phyloP scores from a whole-genome alignment of 2,888 invertebrate genomes.

The Allacma fusca region DNA sequence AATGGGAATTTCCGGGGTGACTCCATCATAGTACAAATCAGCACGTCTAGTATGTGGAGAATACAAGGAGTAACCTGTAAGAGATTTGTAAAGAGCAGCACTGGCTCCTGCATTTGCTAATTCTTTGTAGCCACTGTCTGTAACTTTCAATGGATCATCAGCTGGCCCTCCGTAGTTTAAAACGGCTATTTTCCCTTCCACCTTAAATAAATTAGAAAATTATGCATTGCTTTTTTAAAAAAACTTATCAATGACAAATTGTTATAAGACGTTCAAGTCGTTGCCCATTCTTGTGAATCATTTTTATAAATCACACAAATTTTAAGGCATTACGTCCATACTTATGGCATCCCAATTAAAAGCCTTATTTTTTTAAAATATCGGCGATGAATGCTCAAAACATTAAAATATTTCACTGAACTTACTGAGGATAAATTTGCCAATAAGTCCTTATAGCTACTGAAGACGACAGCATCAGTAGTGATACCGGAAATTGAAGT shows the following conservation, averaged over 20 bases:
- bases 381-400: too few species aligned
- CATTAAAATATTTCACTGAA: background rate
- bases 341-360: too few species aligned
- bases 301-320: background rate
- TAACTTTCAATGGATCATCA: background rate
- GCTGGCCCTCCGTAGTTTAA: constrained; percentile 62
- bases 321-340: too few species aligned
- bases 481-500: constrained; percentile 63
- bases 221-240: background rate
- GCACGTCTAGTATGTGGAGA: constrained; percentile 65
- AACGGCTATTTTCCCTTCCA: constrained; percentile 66
- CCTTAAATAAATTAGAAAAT: constrained; percentile 54
- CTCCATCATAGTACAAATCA: constrained; percentile 57
- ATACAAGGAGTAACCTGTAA: constrained; percentile 65
- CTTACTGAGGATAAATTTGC: constrained; percentile 38
- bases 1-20: constrained; percentile 61
- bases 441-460: constrained; percentile 63
- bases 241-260: too few species aligned
- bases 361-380: too few species aligned
- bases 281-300: too few species aligned
- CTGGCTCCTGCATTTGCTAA: constrained; percentile 65
- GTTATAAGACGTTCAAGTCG: too few species aligned
- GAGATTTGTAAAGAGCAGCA: constrained; percentile 65
- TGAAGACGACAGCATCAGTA: constrained; percentile 64
- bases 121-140: constrained; percentile 48